These are phyloP conservation scores for Mesembrinibis cayennensis DNA, from an alignment of 2,113 vertebrate genomes.

Conservation along the genomic window DNA sequence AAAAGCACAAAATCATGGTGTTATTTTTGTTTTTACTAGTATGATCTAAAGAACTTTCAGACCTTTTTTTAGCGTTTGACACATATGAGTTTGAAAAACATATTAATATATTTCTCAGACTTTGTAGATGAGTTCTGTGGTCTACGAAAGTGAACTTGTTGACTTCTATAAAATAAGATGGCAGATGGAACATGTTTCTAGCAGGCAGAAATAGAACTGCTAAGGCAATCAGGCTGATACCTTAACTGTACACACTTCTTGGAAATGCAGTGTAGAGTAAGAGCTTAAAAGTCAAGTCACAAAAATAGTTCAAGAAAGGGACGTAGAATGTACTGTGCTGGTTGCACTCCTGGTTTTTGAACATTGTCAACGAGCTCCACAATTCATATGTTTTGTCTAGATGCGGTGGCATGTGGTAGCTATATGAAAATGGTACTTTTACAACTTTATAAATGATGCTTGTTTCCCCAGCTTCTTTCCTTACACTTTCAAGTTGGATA, in stretches of 20 bases:
- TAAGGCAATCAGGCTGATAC: not conserved
- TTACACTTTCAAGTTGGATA: not conserved
- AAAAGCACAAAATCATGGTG: not conserved
- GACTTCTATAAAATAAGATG: not conserved
- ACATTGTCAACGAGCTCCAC: not conserved
- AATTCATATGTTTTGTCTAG: not conserved
- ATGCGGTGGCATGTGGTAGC: not conserved
- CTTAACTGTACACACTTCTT: not conserved
- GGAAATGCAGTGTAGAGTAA: not conserved
- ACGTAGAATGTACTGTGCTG: not conserved
- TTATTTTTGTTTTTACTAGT: not conserved
- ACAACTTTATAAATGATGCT: not conserved
- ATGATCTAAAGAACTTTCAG: not conserved
- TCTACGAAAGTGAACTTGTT: not conserved
- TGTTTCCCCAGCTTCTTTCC: not conserved
- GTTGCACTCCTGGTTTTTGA: not conserved
- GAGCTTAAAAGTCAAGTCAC: not conserved
- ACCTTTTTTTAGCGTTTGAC: not conserved
- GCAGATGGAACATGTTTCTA: conserved; percentile 4
- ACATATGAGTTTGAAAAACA: not conserved
- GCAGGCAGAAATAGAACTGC: not conserved
- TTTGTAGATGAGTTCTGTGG: not conserved
- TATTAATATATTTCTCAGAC: not conserved
- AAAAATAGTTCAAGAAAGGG: not conserved
- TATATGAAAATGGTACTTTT: not conserved